Evolutionary conservation across 2,113 vertebrate genomes (phyloP), one percentile per base, ranked within the genome.

Genomic region (Salvelinus sp.): DNA sequence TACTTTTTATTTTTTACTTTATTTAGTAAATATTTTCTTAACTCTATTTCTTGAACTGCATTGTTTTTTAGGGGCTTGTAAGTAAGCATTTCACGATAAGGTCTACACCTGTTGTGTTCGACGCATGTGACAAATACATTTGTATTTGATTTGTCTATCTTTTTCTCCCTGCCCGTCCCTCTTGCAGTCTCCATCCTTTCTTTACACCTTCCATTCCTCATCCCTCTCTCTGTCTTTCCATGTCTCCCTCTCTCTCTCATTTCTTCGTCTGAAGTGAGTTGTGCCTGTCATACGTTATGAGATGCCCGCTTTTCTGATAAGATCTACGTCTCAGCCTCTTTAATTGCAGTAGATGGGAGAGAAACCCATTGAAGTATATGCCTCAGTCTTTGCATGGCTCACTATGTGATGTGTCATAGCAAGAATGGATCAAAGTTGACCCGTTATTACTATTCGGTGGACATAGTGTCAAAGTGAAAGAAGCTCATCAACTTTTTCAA

Each of bases 271-370:
- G 68, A 65, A 58, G 62, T 22, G 10, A 4, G 20, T 2, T 22
- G 20, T 22, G 33, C 44, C 73, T 28, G 6, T 76, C 50, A 23
- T 76, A 54, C 12, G 30, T 2, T 44, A 3, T 33, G 50, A 85
- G 72, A 23, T 23, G 23, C 23, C 23, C 23, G 23, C 1, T 23
- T 23, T 23, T 23, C 23, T 23, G 23, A 23, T 23, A 23, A 23
- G 23, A 23, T 23, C 23, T 23, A 23, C 23, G 23, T 23, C 23
- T 60, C 69, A 47, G 33, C 18, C 67, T 50, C 64, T 28, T 67
- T 81, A 82, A 85, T 82, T 77, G 65, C 72, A 77, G 47, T 68
- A 72, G 74, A 68, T n/a, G 27, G 48, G 1, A 27, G 14, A 69
- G 1, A 4, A 66, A 69, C 70, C 60, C 62, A 3, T 10, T n/a